Conservation (phyloP, 2,113 vertebrate species). For the Ailurus styani region DNA sequence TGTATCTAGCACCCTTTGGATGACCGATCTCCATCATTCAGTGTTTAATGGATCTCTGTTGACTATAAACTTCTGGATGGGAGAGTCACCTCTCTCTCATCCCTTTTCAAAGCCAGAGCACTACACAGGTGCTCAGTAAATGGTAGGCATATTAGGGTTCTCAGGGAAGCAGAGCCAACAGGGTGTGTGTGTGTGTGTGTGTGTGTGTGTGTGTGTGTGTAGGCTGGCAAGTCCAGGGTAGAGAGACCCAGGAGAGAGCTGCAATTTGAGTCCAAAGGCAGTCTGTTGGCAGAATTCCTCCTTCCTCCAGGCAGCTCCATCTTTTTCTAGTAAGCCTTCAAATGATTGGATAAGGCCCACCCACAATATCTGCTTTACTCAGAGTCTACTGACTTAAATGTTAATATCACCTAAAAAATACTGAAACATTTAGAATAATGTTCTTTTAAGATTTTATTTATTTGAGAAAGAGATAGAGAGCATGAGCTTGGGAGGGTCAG, state of each 20-base stretch:
- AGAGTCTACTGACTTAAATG: not conserved
- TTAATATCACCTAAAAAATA: not conserved
- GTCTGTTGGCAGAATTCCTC: not conserved
- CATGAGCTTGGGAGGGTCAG: no score
- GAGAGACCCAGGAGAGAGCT: not conserved
- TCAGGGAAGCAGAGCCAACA: not conserved
- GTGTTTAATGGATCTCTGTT: not conserved
- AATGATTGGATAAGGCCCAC: not conserved
- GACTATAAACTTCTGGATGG: not conserved
- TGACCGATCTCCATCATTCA: no score
- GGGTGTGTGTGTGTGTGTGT: not conserved
- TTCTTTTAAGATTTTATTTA: no score
- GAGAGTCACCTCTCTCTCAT: not conserved
- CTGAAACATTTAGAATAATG: not conserved
- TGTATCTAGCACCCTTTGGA: not conserved
- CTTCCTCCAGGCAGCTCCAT: not conserved
- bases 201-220: not conserved
- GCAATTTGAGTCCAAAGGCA: not conserved
- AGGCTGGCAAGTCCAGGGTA: not conserved
- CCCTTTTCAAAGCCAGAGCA: not conserved
- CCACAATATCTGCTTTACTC: not conserved
- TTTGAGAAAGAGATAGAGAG: no score
- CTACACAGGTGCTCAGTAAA: not conserved
- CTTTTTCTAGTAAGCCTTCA: not conserved
- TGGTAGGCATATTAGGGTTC: not conserved